Evolutionary conservation across 2,888 invertebrate genomes (phyloP), one percentile per base, ranked within the genome.

Genomic region (Parnassius smintheus): DNA sequence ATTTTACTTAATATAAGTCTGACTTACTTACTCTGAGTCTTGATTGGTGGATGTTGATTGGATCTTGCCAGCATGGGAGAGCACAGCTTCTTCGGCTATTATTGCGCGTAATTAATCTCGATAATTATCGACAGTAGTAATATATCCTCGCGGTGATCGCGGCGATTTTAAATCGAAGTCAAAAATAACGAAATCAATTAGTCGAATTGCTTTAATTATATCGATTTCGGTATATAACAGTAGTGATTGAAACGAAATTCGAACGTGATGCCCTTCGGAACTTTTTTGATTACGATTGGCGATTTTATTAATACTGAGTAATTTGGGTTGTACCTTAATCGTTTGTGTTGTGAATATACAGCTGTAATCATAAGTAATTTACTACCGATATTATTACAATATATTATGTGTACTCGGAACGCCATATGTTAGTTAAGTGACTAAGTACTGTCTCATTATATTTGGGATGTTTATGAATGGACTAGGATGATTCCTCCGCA

Each of bases 181-280:
- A 25, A 46, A 63, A 41, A 51, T 55, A 59, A 45, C 59, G 59
- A 56, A 59, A 35, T 35, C 44, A 59, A 59, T 63, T 63, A 55
- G 59, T 59, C 50, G 54, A 62, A 62, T 62, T 62, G 59, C 12
- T 55, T 63, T 63, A 59, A 63, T 63, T 55, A 46, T 59, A 59
- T 55, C 59, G 59, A 56, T 59, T 55, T 63, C 45, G 59, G 54
- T 4, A 35, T 7, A 35, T 49, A n/a, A 13, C 52, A n/a, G 55
- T 46, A 50, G 25, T 56, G 59, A 51, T 55, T 44, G 54, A 58
- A 53, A 18, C 22, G 49, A 25, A 49, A 55, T 50, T 50, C 35
- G 44, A 9, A 56, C 13, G 13, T 53, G 51, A 35, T 25, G 45
- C 35, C 11, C 4, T n/a, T 55, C 44, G 54, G 50, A 42, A 49